Evolutionary conservation across 2,113 vertebrate species (phyloP).

Genomic region (Hoplias malabaricus): DNA sequence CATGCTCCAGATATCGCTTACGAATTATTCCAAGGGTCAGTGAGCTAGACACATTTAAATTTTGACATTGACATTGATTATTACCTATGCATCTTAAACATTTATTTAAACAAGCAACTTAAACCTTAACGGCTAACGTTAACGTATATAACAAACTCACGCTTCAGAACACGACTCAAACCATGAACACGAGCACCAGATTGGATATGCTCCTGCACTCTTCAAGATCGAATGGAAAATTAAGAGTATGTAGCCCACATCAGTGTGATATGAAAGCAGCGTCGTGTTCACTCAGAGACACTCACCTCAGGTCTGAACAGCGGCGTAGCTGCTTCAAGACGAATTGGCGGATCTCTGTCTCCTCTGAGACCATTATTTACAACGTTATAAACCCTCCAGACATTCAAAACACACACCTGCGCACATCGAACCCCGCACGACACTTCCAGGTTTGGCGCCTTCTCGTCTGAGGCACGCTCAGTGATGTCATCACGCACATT

Average conservation of each 20-base stretch:
- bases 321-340: slow-evolving; percentile 55
- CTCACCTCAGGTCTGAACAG: slow-evolving; percentile 61
- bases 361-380: slow-evolving; percentile 42
- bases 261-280: too few relatives aligned
- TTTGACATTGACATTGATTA: too few relatives aligned
- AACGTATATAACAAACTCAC: too few relatives aligned
- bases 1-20: slow-evolving; percentile 58
- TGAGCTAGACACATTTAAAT: slow-evolving; percentile 55
- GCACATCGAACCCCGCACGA: not conserved
- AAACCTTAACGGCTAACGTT: too few relatives aligned
- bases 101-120: too few relatives aligned
- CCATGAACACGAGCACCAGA: too few relatives aligned
- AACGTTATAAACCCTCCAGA: not conserved
- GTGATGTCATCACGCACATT: slow-evolving; percentile 33
- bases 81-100: too few relatives aligned
- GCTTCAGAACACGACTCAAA: too few relatives aligned
- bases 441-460: slow-evolving; percentile 35
- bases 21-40: slow-evolving; percentile 67
- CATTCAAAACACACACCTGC: not conserved
- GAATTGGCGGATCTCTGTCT: slow-evolving; percentile 31
- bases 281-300: not conserved
- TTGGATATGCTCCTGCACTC: too few relatives aligned
- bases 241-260: too few relatives aligned
- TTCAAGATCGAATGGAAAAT: too few relatives aligned
- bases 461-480: not conserved